phyloP scores from a whole-genome alignment of 2,113 vertebrate species.

The Rhabdomys dilectus region DNA sequence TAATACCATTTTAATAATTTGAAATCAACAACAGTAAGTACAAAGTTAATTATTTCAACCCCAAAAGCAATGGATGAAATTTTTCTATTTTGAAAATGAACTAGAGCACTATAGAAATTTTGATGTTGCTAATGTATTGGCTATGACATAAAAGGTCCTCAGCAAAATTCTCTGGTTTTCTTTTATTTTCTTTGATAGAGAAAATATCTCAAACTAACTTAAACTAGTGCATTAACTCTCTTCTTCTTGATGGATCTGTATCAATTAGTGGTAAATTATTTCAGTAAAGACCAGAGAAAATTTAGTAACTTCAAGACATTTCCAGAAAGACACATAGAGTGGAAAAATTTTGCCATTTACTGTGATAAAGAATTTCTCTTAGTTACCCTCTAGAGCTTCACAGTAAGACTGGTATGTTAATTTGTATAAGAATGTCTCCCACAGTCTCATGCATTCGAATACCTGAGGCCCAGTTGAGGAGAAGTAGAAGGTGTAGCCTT shows the following conservation, averaged over 20 bases:
- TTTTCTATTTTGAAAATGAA: neutral
- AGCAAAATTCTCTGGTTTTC: neutral
- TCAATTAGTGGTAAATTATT: neutral
- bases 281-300: neutral
- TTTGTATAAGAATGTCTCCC: neutral
- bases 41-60: neutral
- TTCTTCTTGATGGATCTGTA: neutral
- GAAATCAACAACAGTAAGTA: neutral
- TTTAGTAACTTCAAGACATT: neutral
- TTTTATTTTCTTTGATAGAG: neutral
- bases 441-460: neutral
- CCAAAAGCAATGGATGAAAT: neutral
- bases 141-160: neutral
- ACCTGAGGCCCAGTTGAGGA: neutral
- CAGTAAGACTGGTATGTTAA: neutral
- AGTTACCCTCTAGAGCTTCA: neutral
- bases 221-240: neutral
- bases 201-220: neutral
- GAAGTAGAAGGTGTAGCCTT: neutral
- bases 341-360: neutral
- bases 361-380: neutral
- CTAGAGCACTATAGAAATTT: neutral
- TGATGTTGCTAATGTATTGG: neutral
- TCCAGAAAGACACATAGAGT: neutral
- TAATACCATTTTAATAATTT: neutral